Percentiles rank a stretch among this genome's conserved stretches.
Conservation (phyloP, 2,888 invertebrate genomes). For the Tiphia femorata region DNA sequence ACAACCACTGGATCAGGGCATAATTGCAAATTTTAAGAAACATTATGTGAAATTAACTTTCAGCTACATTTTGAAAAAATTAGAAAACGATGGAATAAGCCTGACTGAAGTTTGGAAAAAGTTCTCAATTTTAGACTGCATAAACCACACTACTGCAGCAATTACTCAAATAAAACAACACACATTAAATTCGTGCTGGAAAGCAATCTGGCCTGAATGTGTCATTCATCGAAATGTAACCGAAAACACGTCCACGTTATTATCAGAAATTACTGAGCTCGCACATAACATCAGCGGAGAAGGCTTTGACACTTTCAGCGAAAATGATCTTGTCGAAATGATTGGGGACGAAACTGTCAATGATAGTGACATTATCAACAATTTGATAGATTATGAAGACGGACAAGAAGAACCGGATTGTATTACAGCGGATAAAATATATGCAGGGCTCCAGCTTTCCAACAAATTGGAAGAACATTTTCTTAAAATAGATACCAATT, state of each 20-base stretch:
- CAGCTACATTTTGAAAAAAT: constrained; percentile 36
- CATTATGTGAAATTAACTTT: constrained; percentile 42
- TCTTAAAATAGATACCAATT: constrained; percentile 24
- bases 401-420: constrained; percentile 19
- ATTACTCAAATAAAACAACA: constrained; percentile 36
- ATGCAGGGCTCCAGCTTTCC: constrained; percentile 20
- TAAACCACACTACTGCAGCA: constrained; percentile 29
- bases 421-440: constrained; percentile 23
- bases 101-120: constrained; percentile 41
- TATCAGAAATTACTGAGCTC: constrained; percentile 36
- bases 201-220: constrained; percentile 47
- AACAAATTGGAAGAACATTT: constrained; percentile 27
- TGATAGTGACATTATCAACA: constrained; percentile 41
- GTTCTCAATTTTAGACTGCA: constrained; percentile 40
- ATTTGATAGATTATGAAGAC: constrained; percentile 22
- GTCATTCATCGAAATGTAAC: constrained; percentile 43
- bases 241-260: constrained; percentile 36
- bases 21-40: constrained; percentile 51
- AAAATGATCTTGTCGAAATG: constrained; percentile 37
- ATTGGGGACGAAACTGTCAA: constrained; percentile 29
- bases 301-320: constrained; percentile 44
- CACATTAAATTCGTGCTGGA: constrained; percentile 50
- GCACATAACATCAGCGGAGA: constrained; percentile 45
- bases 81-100: constrained; percentile 32
- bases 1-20: constrained; percentile 52